Conservation (phyloP, 2,113 vertebrate genomes). For the Rhynchopsitta pachyrhyncha region DNA sequence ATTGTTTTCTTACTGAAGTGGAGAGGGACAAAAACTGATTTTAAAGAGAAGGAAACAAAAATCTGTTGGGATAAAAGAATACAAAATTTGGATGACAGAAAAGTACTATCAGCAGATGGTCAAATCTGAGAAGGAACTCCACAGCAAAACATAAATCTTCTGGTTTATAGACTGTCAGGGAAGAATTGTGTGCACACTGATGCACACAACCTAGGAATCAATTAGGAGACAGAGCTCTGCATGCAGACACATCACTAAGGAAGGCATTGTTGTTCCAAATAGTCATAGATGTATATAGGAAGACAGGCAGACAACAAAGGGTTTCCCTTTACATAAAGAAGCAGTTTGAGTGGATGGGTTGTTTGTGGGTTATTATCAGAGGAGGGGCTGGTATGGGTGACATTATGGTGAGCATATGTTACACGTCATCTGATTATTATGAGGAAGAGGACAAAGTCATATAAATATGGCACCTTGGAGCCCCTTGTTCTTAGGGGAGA, state of each 20-base stretch:
- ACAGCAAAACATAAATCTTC: constrained; percentile 40
- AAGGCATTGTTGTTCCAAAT: background rate
- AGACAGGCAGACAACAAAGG: background rate
- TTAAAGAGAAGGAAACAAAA: background rate
- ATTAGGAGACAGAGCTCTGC: background rate
- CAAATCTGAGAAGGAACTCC: background rate
- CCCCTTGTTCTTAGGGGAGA: background rate
- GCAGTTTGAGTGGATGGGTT: background rate
- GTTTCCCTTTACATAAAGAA: background rate
- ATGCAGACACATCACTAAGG: background rate
- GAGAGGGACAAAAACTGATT: background rate
- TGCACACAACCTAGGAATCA: background rate
- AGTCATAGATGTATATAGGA: background rate
- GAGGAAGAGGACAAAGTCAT: background rate
- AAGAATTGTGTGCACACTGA: background rate
- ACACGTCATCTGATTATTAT: background rate
- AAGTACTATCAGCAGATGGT: constrained; percentile 16
- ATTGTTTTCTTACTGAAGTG: background rate
- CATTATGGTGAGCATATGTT: fast-evolving
- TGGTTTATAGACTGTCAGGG: constrained; percentile 5
- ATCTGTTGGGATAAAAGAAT: background rate
- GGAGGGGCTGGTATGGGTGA: background rate
- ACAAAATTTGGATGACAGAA: background rate
- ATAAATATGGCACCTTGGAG: background rate
- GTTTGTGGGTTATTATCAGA: background rate